Conservation (phyloP, 1,140 invertebrate genomes). For the Zophobas morio region DNA sequence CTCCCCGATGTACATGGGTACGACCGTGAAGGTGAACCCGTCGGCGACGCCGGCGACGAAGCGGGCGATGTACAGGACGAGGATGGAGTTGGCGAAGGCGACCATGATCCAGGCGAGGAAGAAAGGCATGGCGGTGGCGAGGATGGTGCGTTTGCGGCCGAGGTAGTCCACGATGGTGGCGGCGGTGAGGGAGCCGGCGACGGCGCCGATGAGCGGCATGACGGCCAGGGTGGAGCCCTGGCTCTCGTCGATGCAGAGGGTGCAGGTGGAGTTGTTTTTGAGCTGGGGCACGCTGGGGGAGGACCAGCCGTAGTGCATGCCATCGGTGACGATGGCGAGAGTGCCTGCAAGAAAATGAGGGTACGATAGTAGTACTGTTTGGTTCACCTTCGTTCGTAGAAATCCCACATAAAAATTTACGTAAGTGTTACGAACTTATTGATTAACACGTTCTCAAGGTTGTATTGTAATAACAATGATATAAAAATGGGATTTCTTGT, state of each 20-base stretch:
- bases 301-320: slow-evolving; percentile 64
- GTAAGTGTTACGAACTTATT: too few relatives aligned
- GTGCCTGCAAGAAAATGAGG: slow-evolving; percentile 55
- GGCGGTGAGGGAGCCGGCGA: slow-evolving; percentile 67
- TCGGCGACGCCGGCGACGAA: slow-evolving; percentile 77
- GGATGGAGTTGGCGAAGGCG: slow-evolving; percentile 69
- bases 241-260: slow-evolving; percentile 70
- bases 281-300: slow-evolving; percentile 61
- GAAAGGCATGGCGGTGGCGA: slow-evolving; percentile 73
- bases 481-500: too few relatives aligned
- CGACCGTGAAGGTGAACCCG: slow-evolving; percentile 76
- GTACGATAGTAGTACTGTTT: too few relatives aligned
- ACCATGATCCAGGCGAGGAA: slow-evolving; percentile 77
- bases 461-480: too few relatives aligned
- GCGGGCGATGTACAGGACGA: slow-evolving; percentile 69
- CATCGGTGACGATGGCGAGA: slow-evolving; percentile 61
- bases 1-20: slow-evolving; percentile 78
- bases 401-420: too few relatives aligned
- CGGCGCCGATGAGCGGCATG: slow-evolving; percentile 67
- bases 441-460: too few relatives aligned
- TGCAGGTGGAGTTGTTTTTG: slow-evolving; percentile 49
- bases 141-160: slow-evolving; percentile 78
- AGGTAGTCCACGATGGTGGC: slow-evolving; percentile 69
- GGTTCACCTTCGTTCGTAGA: too few relatives aligned
- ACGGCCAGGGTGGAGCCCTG: slow-evolving; percentile 77